Evolutionary conservation across 1,140 invertebrate species (phyloP).

Genomic region (Aleiodes sp.): DNA sequence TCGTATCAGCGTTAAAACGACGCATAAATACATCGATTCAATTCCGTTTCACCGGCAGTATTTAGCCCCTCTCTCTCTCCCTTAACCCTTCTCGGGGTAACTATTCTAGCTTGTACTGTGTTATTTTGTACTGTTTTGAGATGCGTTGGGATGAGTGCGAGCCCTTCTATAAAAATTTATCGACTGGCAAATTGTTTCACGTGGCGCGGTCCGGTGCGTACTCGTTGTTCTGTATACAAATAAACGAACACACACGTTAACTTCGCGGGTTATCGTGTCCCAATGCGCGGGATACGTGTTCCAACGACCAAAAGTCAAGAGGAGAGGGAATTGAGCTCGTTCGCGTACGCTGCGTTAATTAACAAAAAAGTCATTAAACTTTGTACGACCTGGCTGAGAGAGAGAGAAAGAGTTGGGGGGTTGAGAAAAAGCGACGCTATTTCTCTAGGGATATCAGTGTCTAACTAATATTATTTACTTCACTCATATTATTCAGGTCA

Average conservation of each 20-base stretch:
- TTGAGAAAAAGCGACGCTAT: not conserved
- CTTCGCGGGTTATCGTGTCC: slow-evolving; percentile 16
- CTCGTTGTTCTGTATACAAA: slow-evolving; percentile 51
- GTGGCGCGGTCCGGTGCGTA: slow-evolving; percentile 45
- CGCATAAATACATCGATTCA: slow-evolving; percentile 67
- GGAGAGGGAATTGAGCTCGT: not conserved
- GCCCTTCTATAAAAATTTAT: slow-evolving; percentile 69
- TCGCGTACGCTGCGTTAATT: slow-evolving; percentile 53
- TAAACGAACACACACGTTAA: slow-evolving; percentile 42
- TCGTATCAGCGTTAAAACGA: slow-evolving; percentile 52
- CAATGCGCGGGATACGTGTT: not conserved
- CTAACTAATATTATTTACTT: not conserved
- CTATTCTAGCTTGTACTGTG: not conserved
- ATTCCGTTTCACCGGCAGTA: slow-evolving; percentile 7
- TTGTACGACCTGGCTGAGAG: slow-evolving; percentile 55
- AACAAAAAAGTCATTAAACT: slow-evolving; percentile 68
- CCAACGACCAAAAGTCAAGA: not conserved
- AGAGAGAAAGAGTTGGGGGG: slow-evolving; percentile 47
- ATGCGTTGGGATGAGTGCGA: slow-evolving; percentile 35
- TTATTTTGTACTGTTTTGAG: not conserved
- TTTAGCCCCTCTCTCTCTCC: not conserved
- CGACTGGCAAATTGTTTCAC: slow-evolving; percentile 68
- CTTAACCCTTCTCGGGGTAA: slow-evolving; percentile 35
- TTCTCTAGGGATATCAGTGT: not conserved
- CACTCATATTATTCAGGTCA: not conserved